Conservation (phyloP, 1,140 invertebrate genomes). For the Cotesia glomerata region DNA sequence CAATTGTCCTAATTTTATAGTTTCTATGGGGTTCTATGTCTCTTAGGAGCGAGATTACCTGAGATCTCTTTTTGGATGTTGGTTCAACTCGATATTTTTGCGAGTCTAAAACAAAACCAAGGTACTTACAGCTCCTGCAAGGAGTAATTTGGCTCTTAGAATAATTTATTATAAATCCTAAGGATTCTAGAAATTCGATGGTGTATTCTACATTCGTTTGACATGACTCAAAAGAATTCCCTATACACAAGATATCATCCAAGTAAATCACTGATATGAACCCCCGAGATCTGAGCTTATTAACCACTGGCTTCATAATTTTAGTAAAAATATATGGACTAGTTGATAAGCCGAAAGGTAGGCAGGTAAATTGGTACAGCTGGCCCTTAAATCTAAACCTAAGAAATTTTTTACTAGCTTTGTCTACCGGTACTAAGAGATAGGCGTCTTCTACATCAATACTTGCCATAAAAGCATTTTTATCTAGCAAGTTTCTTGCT, state of each 20-base stretch:
- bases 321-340: too few relatives aligned
- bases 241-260: neutral
- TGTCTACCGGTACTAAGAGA: too few relatives aligned
- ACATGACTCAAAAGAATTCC: neutral
- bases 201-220: neutral
- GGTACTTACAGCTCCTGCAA: neutral
- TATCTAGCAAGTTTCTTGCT: neutral
- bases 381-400: too few relatives aligned
- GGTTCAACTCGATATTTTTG: neutral
- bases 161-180: slow-evolving; percentile 15
- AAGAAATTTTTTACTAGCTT: too few relatives aligned
- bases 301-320: too few relatives aligned
- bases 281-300: too few relatives aligned
- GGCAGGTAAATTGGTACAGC: too few relatives aligned
- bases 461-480: neutral
- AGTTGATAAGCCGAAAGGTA: too few relatives aligned
- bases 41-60: neutral
- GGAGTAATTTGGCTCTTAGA: slow-evolving; percentile 1
- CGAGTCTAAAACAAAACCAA: slow-evolving; percentile 13
- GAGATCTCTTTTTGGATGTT: neutral
- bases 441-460: too few relatives aligned
- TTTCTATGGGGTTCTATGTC: neutral
- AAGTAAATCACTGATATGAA: neutral
- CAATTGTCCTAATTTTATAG: slow-evolving; percentile 8
- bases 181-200: neutral